These are phyloP conservation scores for Aphelenchoides fujianensis DNA, from an alignment of 1,140 invertebrate species.

Conservation along the genomic window DNA sequence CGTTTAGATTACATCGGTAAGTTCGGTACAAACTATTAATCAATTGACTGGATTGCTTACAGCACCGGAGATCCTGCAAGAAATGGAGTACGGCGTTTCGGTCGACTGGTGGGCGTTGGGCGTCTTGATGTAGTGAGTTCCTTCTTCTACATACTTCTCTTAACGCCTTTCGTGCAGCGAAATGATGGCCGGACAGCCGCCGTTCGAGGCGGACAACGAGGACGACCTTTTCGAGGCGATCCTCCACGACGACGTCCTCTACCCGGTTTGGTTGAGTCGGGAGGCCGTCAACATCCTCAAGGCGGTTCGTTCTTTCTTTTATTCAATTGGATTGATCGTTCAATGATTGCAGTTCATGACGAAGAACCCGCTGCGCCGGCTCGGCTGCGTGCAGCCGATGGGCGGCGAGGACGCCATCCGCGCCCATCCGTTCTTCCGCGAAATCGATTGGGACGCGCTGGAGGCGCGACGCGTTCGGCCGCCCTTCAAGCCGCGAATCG, in stretches of 20 bases:
- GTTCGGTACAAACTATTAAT: no score
- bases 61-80: constrained; percentile 81
- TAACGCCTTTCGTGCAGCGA: no score
- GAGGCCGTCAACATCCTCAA: constrained; percentile 92
- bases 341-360: constrained; percentile 80
- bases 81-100: constrained; percentile 88
- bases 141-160: no score
- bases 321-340: no score
- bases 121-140: no score
- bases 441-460: constrained; percentile 81
- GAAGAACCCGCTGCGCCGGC: constrained; percentile 81
- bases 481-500: constrained; percentile 90
- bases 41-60: constrained; percentile 40
- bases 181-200: constrained; percentile 97
- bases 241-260: constrained; percentile 91
- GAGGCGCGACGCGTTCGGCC: constrained; percentile 82
- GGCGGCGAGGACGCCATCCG: constrained; percentile 74
- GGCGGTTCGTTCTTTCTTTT: constrained; percentile 69
- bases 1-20: constrained; percentile 12
- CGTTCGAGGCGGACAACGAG: constrained; percentile 96
- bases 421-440: constrained; percentile 84
- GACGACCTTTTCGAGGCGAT: constrained; percentile 98
- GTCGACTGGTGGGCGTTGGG: constrained; percentile 99
- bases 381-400: constrained; percentile 78
- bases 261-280: constrained; percentile 82